phyloP scores from a whole-genome alignment of 2,113 vertebrate genomes.

The Dendrocopos noguchii region DNA sequence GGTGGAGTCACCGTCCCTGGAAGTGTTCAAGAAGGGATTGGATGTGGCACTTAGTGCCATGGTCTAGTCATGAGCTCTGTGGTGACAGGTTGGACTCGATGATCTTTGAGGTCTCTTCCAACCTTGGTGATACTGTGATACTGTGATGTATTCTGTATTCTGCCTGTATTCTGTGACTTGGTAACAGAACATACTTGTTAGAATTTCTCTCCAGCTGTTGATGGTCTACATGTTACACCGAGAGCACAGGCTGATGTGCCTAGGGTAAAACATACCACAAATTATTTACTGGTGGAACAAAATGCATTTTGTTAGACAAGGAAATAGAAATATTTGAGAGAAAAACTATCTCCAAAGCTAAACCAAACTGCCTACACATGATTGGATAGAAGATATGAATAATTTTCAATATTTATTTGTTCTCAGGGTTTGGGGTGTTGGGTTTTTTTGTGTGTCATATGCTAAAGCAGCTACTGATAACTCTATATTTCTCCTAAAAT shows the following conservation, averaged over 20 bases:
- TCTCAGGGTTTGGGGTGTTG: fast-evolving
- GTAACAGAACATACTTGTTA: background rate
- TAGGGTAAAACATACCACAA: background rate
- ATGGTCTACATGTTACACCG: background rate
- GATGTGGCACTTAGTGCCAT: too few species aligned
- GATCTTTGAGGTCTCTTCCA: too few species aligned
- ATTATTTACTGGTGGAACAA: background rate
- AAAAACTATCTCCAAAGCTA: background rate
- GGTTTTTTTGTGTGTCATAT: background rate
- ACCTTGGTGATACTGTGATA: too few species aligned
- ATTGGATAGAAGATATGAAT: background rate
- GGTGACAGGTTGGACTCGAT: too few species aligned
- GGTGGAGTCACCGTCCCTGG: too few species aligned
- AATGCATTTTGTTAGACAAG: background rate
- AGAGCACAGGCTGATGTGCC: background rate
- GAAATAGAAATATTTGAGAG: background rate
- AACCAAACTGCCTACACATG: background rate
- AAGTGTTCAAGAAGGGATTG: too few species aligned
- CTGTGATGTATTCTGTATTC: too few species aligned
- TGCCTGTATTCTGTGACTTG: too few species aligned
- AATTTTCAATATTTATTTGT: background rate
- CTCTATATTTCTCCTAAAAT: background rate
- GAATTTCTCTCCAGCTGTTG: background rate
- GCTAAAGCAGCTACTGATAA: background rate
- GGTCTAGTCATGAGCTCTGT: too few species aligned